Base-by-base conservation (phyloP, 64 coral and sea anemone genomes). In the Montipora cactus region DNA sequence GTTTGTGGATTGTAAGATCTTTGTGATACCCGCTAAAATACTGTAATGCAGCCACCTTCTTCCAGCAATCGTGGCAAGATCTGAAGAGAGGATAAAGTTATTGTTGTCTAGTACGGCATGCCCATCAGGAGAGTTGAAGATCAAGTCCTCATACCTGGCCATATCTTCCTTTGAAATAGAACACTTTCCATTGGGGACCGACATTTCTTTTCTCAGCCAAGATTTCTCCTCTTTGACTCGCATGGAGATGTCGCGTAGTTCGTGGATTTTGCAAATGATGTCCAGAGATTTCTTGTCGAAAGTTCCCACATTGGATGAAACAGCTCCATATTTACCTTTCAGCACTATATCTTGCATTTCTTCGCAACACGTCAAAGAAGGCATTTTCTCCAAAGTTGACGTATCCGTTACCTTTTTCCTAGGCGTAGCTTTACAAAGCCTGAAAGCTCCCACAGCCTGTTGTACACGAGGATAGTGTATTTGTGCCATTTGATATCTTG, bases 101-200 rank as follows among this genome's bases (percentile, higher is more conserved):
- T 84, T 84, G 18, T 79, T 90, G 12, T 77, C 76, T 12, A 92
- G 67, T 20, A 92, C 79, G 44, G 23, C 15, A 44, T 76, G 62
- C 18, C 67, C 90, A 75, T 92, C 59, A 59, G 79, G 78, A 48
- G 47, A 74, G 71, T 62, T 20, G 49, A 83, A 85, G 22, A 92
- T 75, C 11, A 70, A 47, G 16, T 59, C 75, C 22, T 74, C 22
- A 86, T 51, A 92, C 45, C 15, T 55, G 11, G 12, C 72, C 46
- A 92, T 75, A 58, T 52, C 20, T 12, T 76, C 55, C 51, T 92
- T 81, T 23, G 50, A 48, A 66, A 49, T 59, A 12, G 80, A 55
- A 81, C 90, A 76, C 14, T 75, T 73, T 85, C 52, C 46, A 81
- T 92, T 92, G 12, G 90, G 90, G 59, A 77, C 28, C 15, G 47